Percentiles rank a stretch among this genome's conserved stretches.
phyloP scores from a whole-genome alignment of 2,797 vertebrate species.

The Pipistrellus kuhlii region DNA sequence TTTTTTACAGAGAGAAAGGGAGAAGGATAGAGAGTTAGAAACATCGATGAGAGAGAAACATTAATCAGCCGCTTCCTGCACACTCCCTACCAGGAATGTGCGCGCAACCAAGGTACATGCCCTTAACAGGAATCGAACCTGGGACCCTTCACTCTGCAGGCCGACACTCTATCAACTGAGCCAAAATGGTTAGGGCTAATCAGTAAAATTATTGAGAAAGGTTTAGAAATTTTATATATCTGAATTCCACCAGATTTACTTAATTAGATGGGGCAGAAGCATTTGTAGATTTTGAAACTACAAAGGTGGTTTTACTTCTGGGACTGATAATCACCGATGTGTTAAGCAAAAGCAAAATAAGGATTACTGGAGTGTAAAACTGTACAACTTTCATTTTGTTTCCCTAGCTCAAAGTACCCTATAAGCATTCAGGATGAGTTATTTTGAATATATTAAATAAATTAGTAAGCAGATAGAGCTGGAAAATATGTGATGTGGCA shows the following conservation, averaged over 20 bases:
- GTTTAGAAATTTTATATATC: neutral
- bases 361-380: neutral
- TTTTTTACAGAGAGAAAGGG: no score
- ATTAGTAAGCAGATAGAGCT: neutral
- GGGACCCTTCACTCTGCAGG: no score
- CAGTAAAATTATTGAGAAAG: neutral
- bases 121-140: no score
- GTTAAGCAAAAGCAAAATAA: neutral
- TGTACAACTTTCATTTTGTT: neutral
- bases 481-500: neutral
- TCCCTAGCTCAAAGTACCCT: neutral
- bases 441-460: neutral
- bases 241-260: neutral
- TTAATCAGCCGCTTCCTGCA: no score
- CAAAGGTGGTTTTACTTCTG: slow-evolving; percentile 18
- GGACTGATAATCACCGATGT: neutral
- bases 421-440: neutral
- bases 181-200: neutral
- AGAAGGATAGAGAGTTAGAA: no score
- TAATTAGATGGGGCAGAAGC: neutral
- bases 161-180: no score
- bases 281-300: slow-evolving; percentile 1
- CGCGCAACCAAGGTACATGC: no score
- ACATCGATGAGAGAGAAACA: no score
- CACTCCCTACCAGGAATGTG: no score